These are phyloP conservation scores for Eptatretus atami DNA, from an alignment of 2,797 vertebrate species.

Conservation along the genomic window DNA sequence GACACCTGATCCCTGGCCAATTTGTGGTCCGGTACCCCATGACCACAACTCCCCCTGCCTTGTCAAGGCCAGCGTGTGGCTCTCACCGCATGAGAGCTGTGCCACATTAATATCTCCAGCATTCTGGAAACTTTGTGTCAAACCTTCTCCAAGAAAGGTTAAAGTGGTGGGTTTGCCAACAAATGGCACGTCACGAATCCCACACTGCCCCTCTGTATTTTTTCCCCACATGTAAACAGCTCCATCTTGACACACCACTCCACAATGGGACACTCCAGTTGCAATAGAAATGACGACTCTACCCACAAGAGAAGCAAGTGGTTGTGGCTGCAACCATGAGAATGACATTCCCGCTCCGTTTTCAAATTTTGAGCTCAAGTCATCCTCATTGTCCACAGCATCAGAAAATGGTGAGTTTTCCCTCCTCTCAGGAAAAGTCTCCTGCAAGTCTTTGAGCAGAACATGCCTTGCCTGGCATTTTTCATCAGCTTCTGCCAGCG, in stretches of 20 bases:
- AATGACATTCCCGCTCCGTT: too few species aligned
- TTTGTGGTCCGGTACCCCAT: constrained; percentile 25
- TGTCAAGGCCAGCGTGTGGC: constrained; percentile 50
- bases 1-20: constrained; percentile 37
- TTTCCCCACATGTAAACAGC: constrained; percentile 75
- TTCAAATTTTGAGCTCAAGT: too few species aligned
- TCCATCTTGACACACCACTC: constrained; percentile 48
- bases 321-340: too few species aligned
- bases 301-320: constrained; percentile 12
- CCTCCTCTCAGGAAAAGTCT: too few species aligned
- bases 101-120: constrained; percentile 15
- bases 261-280: constrained; percentile 48
- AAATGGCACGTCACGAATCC: constrained; percentile 20
- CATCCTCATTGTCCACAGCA: too few species aligned
- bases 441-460: too few species aligned
- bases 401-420: too few species aligned
- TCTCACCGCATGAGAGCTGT: constrained; percentile 55
- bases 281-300: constrained; percentile 36
- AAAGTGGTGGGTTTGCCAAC: constrained; percentile 42
- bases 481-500: too few species aligned
- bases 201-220: constrained; percentile 53
- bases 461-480: too few species aligned
- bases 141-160: constrained; percentile 23
- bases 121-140: constrained; percentile 12
- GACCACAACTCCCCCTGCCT: constrained; percentile 53